Evolutionary conservation across 2,797 vertebrate genomes (phyloP), one percentile per base, ranked within the genome.

Genomic region (Natrix natrix): DNA sequence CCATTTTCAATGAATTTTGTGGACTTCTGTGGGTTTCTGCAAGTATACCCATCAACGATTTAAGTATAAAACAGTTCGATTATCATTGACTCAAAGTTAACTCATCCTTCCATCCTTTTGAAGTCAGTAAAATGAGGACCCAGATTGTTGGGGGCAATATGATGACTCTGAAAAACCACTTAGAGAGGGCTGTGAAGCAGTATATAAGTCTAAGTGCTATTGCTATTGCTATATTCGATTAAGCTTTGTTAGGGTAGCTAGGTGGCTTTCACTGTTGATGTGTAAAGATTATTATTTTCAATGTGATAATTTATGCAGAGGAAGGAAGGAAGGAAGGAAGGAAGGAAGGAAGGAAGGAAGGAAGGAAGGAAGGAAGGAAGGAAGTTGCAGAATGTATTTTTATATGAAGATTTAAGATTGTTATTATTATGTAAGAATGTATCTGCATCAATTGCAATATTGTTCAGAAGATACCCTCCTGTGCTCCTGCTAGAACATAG

Each of bases 1-100:
- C 86, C 43, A 90, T 95, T 94, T 94, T 74, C 37, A 74, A 87
- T 61, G 69, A 92, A 91, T 95, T 95, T 90, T 0, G 0, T 94
- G 91, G 94, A 94, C 92, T 94, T 59, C 32, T 56, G 24, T 43
- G 43, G 52, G 63, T 87, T 90, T 93, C 92, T 83, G 28, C 69
- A 93, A 78, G 90, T 95, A 69, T 92, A 37, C 87, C 90, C 56
- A 32, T 93, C 91, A 86, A 26, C 5, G 1, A 0, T 54, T 6
- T 28, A 0, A 32, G 37, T n/a, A n/a, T 66, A 28, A n/a, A 66
- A 66, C 28, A n/a, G 4, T 66, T 66, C 0, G 11, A 66, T n/a
- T 66, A 11, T 66, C 26, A 13, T 13, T 0, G 0, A 11, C 12
- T 66, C 61, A 28, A 66, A 66, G 11, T 66, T 66, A 4, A 66